Evolutionary conservation across 2,888 invertebrate genomes (phyloP), one percentile per base, ranked within the genome.

Genomic region (Salpingus planirostris): DNA sequence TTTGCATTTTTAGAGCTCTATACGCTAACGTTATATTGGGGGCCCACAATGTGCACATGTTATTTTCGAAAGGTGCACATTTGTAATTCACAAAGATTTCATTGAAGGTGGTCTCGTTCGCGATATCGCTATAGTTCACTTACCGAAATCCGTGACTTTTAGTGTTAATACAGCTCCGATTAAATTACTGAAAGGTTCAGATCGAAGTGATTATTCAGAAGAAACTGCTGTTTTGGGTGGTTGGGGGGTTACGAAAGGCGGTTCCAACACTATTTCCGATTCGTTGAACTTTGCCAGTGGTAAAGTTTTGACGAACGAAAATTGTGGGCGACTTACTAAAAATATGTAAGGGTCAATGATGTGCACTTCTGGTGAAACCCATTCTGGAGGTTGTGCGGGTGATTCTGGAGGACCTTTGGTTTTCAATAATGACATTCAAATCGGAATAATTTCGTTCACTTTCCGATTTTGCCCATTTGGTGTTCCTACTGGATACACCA

Each of bases 251-350:
- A 18, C 18, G 5, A 8, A 18, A 5, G 18, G 18, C 18, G 5
- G 8, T n/a, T 35, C 27, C 6, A 5, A 21, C 3, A 18, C 15
- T 2, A 8, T 39, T 7, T 40, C 44, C 6, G 24, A 29, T 1
- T 41, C 41, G 11, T 36, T 46, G 11, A 25, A 31, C 11, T 31
- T 31, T 13, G 36, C 38, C 2, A 41, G 39, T 23, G 36, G 26
- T 13, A 35, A 36, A 18, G 30, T 44, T 6, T 39, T 46, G 15
- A 33, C 23, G 6, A 43, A 43, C 30, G 10, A 8, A n/a, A n/a
- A n/a, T n/a, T n/a, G n/a, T n/a, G n/a, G n/a, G n/a, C n/a, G n/a
- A n/a, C n/a, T n/a, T n/a, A n/a, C n/a, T n/a, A n/a, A n/a, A n/a
- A n/a, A n/a, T n/a, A n/a, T n/a, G n/a, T n/a, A n/a, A n/a, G n/a